Conservation (phyloP, 2,113 vertebrate species). For the Peucedramus taeniatus region DNA sequence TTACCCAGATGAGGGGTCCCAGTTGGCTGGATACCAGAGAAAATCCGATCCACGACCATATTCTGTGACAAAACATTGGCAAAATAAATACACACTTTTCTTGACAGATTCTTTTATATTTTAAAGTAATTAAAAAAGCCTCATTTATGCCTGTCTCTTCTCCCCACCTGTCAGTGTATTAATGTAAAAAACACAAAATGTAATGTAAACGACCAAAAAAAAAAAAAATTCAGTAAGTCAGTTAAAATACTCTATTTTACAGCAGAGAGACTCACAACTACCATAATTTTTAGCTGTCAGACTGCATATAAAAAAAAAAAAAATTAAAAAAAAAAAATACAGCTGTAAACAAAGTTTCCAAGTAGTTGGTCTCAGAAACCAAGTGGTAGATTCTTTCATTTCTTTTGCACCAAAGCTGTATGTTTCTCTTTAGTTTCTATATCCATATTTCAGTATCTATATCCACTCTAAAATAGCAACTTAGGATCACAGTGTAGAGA, state of each 20-base stretch:
- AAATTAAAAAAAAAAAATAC: not conserved
- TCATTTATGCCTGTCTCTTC: not conserved
- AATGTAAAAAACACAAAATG: no score
- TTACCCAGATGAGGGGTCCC: conserved; percentile 92
- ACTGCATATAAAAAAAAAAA: not conserved
- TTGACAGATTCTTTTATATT: not conserved
- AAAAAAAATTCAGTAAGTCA: not conserved
- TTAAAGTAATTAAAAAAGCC: not conserved
- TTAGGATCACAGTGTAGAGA: not conserved
- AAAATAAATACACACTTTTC: not conserved
- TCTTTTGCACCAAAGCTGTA: not conserved
- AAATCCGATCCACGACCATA: conserved; percentile 66
- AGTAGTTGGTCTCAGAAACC: not conserved
- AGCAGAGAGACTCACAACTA: not conserved
- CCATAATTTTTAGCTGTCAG: not conserved
- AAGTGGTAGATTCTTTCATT: not conserved
- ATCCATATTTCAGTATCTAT: not conserved
- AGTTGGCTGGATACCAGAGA: conserved; percentile 95
- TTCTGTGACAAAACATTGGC: conserved; percentile 54
- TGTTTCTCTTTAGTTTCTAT: not conserved
- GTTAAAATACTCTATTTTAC: not conserved
- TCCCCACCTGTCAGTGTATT: not conserved
- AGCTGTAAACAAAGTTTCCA: not conserved
- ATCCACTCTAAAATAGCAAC: not conserved
- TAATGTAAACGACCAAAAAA: not conserved